Conservation (phyloP, 2,113 vertebrate species). For the Scomber scombrus region DNA sequence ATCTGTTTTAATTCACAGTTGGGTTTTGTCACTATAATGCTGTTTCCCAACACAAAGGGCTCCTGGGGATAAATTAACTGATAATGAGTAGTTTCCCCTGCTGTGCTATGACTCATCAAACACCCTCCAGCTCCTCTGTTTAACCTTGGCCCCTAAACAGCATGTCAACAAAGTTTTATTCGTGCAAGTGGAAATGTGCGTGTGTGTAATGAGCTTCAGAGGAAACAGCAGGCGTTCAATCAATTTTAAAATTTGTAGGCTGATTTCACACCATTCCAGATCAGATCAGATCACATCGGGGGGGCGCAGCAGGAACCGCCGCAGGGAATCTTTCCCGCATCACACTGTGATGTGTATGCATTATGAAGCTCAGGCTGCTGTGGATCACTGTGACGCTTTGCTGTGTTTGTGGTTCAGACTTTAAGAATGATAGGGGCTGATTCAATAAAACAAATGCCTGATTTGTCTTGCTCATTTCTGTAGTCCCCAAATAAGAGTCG, state of each 20-base stretch:
- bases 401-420: not conserved
- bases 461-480: not conserved
- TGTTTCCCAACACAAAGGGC: constrained; percentile 47
- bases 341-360: not conserved
- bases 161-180: constrained; percentile 26
- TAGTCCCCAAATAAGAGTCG: not conserved
- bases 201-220: constrained; percentile 5
- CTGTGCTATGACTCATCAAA: constrained; percentile 53
- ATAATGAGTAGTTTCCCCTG: constrained; percentile 56
- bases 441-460: not conserved
- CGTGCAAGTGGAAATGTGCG: not conserved
- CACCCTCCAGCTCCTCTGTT: constrained; percentile 34
- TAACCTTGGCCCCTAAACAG: constrained; percentile 44
- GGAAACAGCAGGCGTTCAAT: constrained; percentile 36
- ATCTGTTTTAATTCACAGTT: constrained; percentile 18
- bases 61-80: constrained; percentile 61
- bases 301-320: constrained; percentile 45
- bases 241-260: constrained; percentile 42
- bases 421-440: not conserved
- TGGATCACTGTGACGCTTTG: not conserved
- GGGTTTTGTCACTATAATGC: not conserved
- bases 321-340: not conserved
- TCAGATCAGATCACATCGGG: constrained; percentile 43
- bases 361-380: constrained; percentile 5
- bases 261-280: constrained; percentile 38